Evolutionary conservation across 2,797 vertebrate genomes (phyloP).

Genomic region (Petrocephalus schoutedeni): DNA sequence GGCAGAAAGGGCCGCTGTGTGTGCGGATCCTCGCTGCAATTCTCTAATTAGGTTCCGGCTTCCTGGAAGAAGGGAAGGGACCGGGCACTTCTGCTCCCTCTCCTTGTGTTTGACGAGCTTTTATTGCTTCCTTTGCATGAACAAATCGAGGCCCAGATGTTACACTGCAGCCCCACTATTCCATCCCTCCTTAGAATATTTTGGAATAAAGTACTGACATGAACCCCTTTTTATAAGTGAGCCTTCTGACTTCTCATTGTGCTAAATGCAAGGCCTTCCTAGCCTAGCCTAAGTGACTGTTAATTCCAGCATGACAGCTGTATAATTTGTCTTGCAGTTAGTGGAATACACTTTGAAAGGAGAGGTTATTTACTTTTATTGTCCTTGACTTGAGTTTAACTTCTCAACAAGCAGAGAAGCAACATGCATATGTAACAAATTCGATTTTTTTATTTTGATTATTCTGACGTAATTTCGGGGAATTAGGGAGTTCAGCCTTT

Average conservation of each 20-base stretch:
- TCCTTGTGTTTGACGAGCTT: neutral
- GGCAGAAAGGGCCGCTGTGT: too few species aligned
- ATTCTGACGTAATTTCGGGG: neutral
- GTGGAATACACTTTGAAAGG: neutral
- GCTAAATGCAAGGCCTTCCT: neutral
- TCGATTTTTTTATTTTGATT: neutral
- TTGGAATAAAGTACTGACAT: neutral
- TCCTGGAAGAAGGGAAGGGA: neutral
- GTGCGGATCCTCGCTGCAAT: too few species aligned
- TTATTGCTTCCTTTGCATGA: neutral
- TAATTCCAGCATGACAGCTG: neutral
- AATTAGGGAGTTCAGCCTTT: neutral
- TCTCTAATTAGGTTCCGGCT: neutral
- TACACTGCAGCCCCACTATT: neutral
- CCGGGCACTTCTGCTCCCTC: neutral
- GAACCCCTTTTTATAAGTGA: neutral
- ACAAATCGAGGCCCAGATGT: neutral
- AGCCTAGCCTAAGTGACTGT: neutral
- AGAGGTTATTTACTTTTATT: neutral
- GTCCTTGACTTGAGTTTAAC: neutral
- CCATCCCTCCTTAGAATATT: neutral
- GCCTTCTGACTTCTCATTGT: neutral
- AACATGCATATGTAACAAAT: neutral
- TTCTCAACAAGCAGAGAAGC: neutral
- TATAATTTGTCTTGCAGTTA: neutral